Percentiles rank a stretch among this genome's conserved stretches.
Conservation (phyloP, 64 coral and sea anemone genomes). For the Actinia equina region DNA sequence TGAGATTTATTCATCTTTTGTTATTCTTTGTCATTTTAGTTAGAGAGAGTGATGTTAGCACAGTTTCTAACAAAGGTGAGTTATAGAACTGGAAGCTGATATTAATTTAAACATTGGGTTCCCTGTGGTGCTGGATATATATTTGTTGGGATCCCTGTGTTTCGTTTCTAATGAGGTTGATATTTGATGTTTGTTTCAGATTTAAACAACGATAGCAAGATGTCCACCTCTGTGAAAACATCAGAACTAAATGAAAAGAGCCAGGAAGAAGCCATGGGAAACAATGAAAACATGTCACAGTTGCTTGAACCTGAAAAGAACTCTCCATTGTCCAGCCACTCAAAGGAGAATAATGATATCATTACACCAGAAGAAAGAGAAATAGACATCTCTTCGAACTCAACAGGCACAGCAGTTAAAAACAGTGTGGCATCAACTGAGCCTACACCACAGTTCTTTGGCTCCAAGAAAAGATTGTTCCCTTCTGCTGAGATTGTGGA, state of each 20-base stretch:
- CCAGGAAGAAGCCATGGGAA: neutral
- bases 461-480: constrained; percentile 29
- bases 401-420: constrained; percentile 28
- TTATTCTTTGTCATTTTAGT: neutral
- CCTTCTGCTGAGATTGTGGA: neutral
- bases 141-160: too few relatives aligned
- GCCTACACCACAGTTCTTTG: neutral
- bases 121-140: too few relatives aligned
- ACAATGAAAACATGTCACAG: neutral
- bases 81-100: neutral
- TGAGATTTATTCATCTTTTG: too few relatives aligned
- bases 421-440: neutral
- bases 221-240: neutral
- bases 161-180: neutral
- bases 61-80: neutral
- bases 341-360: neutral
- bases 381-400: neutral
- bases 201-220: neutral
- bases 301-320: neutral
- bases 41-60: neutral
- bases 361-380: neutral
- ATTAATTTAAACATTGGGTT: neutral
- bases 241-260: neutral
- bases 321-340: neutral
- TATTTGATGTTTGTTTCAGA: neutral